Conservation (phyloP, 1,140 invertebrate species). For the Spodoptera frugiperda region DNA sequence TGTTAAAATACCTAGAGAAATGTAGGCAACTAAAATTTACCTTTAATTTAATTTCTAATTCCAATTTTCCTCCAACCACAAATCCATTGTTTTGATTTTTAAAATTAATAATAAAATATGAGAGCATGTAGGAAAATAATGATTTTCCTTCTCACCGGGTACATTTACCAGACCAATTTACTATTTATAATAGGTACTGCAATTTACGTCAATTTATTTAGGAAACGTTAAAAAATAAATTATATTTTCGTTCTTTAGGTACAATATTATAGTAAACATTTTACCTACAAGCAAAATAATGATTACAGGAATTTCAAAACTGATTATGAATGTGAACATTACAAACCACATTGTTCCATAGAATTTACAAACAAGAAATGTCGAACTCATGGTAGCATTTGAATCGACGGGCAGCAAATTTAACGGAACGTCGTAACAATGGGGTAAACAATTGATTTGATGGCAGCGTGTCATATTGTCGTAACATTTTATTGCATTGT, state of each 20-base stretch:
- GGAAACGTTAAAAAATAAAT: background rate
- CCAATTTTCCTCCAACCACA: no score
- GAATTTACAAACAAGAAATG: conserved; percentile 37
- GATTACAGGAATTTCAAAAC: conserved; percentile 7
- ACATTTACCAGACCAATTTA: no score
- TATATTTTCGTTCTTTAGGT: background rate
- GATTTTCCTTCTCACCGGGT: no score
- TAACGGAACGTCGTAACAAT: conserved; percentile 40
- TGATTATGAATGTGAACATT: conserved; percentile 22
- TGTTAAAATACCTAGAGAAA: no score
- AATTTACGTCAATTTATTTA: background rate
- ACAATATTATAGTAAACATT: no score
- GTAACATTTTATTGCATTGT: conserved; percentile 36
- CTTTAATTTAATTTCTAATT: no score
- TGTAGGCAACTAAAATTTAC: no score
- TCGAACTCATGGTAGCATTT: conserved; percentile 16
- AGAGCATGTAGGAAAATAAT: no score
- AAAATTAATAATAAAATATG: no score
- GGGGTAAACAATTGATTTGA: conserved; percentile 39
- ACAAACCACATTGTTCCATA: conserved; percentile 32
- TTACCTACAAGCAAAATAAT: background rate
- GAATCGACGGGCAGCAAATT: conserved; percentile 21
- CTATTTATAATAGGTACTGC: no score
- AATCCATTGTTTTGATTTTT: no score
- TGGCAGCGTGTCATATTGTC: conserved; percentile 31